phyloP scores from a whole-genome alignment of 2,888 invertebrate species.

The Phalera bucephala region DNA sequence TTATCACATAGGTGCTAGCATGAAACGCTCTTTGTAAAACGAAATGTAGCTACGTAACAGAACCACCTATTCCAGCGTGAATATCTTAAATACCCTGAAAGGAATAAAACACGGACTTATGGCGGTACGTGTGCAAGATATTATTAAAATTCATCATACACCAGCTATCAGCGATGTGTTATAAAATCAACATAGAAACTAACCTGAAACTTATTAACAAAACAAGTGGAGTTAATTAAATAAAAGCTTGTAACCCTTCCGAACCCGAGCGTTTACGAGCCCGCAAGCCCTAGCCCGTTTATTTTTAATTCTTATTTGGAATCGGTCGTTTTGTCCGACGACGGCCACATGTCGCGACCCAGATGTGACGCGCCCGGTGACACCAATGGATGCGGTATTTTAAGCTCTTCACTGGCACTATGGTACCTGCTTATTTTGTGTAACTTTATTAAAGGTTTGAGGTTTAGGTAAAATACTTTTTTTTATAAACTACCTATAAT shows the following conservation, averaged over 20 bases:
- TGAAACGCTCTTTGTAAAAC: too few species aligned
- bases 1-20: too few species aligned
- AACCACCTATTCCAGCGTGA: too few species aligned
- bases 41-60: too few species aligned
- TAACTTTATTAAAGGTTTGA: too few species aligned
- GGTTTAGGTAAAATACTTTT: too few species aligned
- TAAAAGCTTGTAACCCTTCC: constrained; percentile 20
- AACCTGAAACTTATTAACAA: constrained; percentile 12
- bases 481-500: too few species aligned
- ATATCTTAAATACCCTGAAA: too few species aligned
- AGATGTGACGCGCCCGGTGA: constrained; percentile 34
- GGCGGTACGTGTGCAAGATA: too few species aligned
- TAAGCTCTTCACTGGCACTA: constrained; percentile 25
- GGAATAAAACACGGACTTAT: too few species aligned
- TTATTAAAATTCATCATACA: too few species aligned
- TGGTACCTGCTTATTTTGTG: constrained; percentile 14
- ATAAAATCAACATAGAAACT: constrained; percentile 21
- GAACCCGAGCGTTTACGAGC: constrained; percentile 27
- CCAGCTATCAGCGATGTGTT: too few species aligned
- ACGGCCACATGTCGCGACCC: constrained; percentile 60
- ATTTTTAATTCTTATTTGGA: constrained; percentile 55
- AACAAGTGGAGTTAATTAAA: constrained; percentile 30
- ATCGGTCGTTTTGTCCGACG: constrained; percentile 61
- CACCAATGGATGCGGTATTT: constrained; percentile 51
- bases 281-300: constrained; percentile 28